Evolutionary conservation across 2,888 invertebrate species (phyloP), one percentile per base, ranked within the genome.

Genomic region (Tenodera sinensis): DNA sequence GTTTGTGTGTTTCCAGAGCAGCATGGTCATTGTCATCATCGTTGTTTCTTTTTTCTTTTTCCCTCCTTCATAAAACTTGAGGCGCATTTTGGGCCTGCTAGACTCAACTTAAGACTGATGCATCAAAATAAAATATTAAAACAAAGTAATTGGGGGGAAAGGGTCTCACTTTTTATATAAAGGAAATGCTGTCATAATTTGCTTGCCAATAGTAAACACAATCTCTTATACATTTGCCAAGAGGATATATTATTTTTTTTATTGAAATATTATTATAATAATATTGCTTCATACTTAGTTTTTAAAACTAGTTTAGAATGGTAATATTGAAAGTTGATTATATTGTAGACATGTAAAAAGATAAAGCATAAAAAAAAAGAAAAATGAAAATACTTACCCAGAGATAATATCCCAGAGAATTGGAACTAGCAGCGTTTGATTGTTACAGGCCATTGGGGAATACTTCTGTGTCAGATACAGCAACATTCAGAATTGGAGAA

Each of bases 21-120:
- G 54, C 54, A 54, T 54, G 54, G 54, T 14, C 54, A 54, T 12
- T 54, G 15, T 9, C 54, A 4, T 71, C 25, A 20, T 20, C 54
- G 3, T 71, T 87, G 25, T 86, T 81, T 12, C 85, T 15, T 87
- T 83, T 71, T 87, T 84, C 30, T 85, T 83, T 47, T 81, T 87
- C 27, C 81, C 81, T 84, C 30, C 47, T 83, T 87, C n/a, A n/a
- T n/a, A 42, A 85, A 83, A 54, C 87, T 89, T 87, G 82, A 87
- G 89, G 89, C 89, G 84, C 87, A 87, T 87, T 47, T 87, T 88
- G 88, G 90, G 90, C 90, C 90, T 90, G 89, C 84, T 90, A 89
- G 34, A 89, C 87, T 90, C 90, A 90, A 90, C 89, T 90, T 89
- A 90, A 90, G 90, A 90, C 90, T 90, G 90, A 90, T 89, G 88